These are phyloP conservation scores for Henricia sp. DNA, from an alignment of 53 echinoderm and acorn worm species.

Conservation along the genomic window DNA sequence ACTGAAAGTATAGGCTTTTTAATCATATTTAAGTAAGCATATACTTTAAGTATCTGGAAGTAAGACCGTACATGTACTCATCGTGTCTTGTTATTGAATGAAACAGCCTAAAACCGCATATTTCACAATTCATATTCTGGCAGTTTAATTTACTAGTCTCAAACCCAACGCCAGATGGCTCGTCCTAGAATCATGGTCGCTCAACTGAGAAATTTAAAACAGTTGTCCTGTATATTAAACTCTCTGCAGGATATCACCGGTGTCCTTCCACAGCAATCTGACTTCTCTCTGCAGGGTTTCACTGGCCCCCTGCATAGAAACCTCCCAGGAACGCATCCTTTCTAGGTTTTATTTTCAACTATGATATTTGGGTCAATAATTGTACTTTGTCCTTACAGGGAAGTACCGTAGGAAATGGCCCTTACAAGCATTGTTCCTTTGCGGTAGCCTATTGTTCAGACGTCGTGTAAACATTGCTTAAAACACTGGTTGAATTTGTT, in stretches of 20 bases:
- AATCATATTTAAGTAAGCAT: not conserved
- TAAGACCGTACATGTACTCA: not conserved
- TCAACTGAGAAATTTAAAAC: slow-evolving; percentile 26
- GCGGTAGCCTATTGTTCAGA: too few species aligned
- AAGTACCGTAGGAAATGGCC: not conserved
- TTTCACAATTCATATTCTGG: not conserved
- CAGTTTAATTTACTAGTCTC: slow-evolving; percentile 3
- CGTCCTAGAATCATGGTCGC: slow-evolving; percentile 14
- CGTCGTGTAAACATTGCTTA: too few species aligned
- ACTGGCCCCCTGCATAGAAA: slow-evolving; percentile 37
- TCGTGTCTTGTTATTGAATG: slow-evolving; percentile 26
- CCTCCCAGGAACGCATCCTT: slow-evolving; percentile 46
- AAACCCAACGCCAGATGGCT: slow-evolving; percentile 48
- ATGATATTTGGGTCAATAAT: not conserved
- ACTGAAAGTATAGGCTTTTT: not conserved
- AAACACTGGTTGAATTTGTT: not conserved
- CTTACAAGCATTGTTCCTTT: too few species aligned
- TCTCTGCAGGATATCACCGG: slow-evolving; percentile 6
- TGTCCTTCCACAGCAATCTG: not conserved
- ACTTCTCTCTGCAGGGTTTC: not conserved
- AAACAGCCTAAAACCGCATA: not conserved
- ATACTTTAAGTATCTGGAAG: not conserved
- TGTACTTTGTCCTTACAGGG: not conserved
- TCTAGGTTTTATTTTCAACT: slow-evolving; percentile 29
- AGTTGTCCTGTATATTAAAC: not conserved